Percentiles rank a stretch among this genome's conserved stretches.
These are phyloP conservation scores for Lateolabrax maculatus DNA, from an alignment of 2,797 vertebrate genomes.

Conservation along the genomic window DNA sequence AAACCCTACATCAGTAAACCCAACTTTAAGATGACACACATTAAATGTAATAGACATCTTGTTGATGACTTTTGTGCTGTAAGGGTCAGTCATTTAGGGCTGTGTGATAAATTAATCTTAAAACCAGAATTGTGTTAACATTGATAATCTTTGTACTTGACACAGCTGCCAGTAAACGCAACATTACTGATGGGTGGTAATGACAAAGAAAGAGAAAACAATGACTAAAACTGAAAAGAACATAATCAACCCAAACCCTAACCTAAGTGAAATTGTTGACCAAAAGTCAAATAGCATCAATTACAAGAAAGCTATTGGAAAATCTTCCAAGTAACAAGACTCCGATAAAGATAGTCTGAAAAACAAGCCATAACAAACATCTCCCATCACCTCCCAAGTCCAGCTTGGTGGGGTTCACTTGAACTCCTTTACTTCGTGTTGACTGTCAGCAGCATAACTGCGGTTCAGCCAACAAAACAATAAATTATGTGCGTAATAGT, in stretches of 20 bases:
- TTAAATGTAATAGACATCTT: neutral
- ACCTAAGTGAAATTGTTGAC: neutral
- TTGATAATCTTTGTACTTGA: neutral
- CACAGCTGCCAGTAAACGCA: neutral
- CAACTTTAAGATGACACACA: neutral
- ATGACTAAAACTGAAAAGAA: neutral
- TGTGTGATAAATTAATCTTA: neutral
- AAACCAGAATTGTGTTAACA: neutral
- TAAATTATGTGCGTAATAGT: neutral
- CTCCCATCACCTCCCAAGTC: neutral
- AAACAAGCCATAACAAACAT: neutral
- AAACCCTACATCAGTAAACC: neutral
- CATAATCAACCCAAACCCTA: neutral
- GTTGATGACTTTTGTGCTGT: neutral
- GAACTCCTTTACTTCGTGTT: slow-evolving; percentile 15
- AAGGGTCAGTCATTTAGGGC: neutral
- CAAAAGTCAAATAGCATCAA: neutral
- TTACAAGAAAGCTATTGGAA: neutral
- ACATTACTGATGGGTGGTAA: neutral
- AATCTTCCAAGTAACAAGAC: neutral
- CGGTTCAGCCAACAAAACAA: neutral
- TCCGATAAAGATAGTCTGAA: neutral
- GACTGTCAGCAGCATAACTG: slow-evolving; percentile 9
- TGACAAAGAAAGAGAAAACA: neutral
- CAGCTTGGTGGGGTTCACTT: neutral